Base-by-base conservation (phyloP, 1,140 invertebrate genomes). In the Macrosteles quadrilineatus region DNA sequence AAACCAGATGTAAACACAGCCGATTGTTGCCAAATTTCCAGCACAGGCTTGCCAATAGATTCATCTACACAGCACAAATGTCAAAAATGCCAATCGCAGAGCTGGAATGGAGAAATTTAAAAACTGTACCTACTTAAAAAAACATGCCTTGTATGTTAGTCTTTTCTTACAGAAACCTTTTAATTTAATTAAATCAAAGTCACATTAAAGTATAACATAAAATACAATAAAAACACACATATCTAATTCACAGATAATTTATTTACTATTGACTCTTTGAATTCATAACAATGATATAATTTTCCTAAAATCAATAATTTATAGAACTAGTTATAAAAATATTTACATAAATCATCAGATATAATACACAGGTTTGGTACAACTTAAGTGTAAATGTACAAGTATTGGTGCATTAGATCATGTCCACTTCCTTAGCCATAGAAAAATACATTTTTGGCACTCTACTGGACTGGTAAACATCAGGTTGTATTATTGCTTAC, bases 381-480 rank as follows among this genome's bases (percentile, higher is more conserved):
- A 59, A 59, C 55, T 11, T 14, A 59, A 29, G 47, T 50, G 17
- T 14, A 59, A 29, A n/a, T 50, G 17, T n/a, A 50, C 21, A 50
- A 59, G 25, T 36, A 36, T 59, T 59, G 55, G 55, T 59, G 55
- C 55, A 27, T 59, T 29, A 59, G 55, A 59, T 11, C 55, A 25
- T 59, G 55, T 4, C 25, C 3, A 59, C 25, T 11, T 6, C n/a
- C 55, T 36, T 4, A 59, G 25, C 55, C 12, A 59, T 59, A 59
- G 55, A 59, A 59, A 59, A 59, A 59, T 59, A 59, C 55, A 50
- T 59, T 25, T 59, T 59, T 59, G 55, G 55, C 55, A 59, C 55
- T 27, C 27, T 21, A 29, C n/a, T 50, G 14, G 14, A 50, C 47
- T 19, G 14, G n/a, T 19, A 21, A 19, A 50, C 47, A 19, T 4